Evolutionary conservation across 2,113 vertebrate genomes (phyloP), one percentile per base, ranked within the genome.

Genomic region (Edolisoma coerulescens): DNA sequence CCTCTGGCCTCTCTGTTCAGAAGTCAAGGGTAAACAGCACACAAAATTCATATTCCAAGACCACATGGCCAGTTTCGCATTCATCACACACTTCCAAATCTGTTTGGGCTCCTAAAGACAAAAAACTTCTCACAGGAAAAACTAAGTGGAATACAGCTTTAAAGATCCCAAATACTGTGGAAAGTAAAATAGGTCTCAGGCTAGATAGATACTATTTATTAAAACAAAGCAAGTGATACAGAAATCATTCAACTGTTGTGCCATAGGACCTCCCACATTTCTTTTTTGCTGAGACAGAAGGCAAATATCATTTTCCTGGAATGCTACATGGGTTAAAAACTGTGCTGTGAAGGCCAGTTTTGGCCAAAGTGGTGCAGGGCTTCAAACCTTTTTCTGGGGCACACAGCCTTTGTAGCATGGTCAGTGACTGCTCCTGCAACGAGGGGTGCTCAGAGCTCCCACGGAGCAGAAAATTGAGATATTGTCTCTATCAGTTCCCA

Each of bases 111-210:
- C 41, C 35, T 71, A 47, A 42, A 4, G 6, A 56, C 11, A 85
- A 80, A 67, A 67, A 75, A 21, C 6, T 44, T 39, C 41, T 57
- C 21, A 13, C 26, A 33, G 17, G 32, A 63, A 63, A 37, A 44
- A 22, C 5, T 3, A 42, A 8, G 10, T 21, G 8, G 32, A 84
- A 20, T 8, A 39, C 7, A 73, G 4, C 21, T 87, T 84, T 59
- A 50, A 65, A 47, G 54, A 37, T 54, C 11, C 32, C 2, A 0
- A 52, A 61, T 10, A 26, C 11, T 2, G 0, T 24, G 13, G 17
- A 52, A 81, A 61, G 41, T 42, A 47, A 86, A 82, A 37, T 7
- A 73, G 7, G 41, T 33, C 30, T 77, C 60, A 45, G 16, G 30
- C 39, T 39, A 54, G 13, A 56, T 7, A 57, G 45, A 37, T 15